These are phyloP conservation scores for Brachyistius frenatus DNA, from an alignment of 2,113 vertebrate genomes.

Conservation along the genomic window DNA sequence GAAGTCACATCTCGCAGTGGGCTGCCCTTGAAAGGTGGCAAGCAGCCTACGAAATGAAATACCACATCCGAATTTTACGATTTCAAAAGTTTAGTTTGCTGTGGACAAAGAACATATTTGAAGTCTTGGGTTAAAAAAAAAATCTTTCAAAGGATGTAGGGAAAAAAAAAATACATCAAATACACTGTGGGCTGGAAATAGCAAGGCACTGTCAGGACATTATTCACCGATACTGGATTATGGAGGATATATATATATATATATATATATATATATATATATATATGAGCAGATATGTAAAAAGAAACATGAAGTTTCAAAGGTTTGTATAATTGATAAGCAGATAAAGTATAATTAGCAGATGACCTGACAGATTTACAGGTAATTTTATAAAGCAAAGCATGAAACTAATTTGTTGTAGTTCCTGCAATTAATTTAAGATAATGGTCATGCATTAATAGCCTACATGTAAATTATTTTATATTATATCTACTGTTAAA, in stretches of 20 bases:
- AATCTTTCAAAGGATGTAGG: neutral
- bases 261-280: neutral
- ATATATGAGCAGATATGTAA: neutral
- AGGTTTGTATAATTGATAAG: neutral
- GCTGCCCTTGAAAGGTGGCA: constrained; percentile 33
- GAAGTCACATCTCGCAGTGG: constrained; percentile 25
- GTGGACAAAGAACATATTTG: constrained; percentile 9
- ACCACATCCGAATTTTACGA: constrained; percentile 25
- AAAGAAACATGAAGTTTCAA: neutral
- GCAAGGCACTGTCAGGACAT: neutral
- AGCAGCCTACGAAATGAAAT: constrained; percentile 27
- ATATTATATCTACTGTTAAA: neutral
- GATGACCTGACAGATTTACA: neutral
- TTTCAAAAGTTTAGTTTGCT: constrained; percentile 26
- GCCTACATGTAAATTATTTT: neutral
- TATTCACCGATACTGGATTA: neutral
- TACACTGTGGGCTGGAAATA: neutral
- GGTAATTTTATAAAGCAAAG: neutral
- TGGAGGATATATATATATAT: neutral
- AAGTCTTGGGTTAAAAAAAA: neutral
- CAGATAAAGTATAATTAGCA: constrained; percentile 1
- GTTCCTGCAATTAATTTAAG: neutral
- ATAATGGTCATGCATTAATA: constrained; percentile 1
- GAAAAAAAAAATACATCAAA: neutral
- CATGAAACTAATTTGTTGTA: neutral